Evolutionary conservation across 2,113 vertebrate genomes (phyloP), one percentile per base, ranked within the genome.

Genomic region (Neodontobutis hainanensis): DNA sequence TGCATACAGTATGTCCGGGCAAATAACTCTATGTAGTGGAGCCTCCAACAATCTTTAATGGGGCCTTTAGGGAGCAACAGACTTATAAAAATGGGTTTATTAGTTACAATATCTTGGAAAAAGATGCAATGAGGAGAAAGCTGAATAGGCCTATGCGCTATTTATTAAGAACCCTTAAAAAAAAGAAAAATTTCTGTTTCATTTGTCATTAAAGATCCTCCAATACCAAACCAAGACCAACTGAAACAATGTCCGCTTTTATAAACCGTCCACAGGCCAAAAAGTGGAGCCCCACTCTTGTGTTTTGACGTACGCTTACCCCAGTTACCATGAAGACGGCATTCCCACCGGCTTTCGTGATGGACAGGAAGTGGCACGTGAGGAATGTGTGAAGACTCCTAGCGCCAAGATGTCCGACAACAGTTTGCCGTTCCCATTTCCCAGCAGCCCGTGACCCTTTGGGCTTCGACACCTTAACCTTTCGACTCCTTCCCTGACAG

Each of bases 291-390:
- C 11, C 8, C 12, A 38, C 34, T 65, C 61, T 49, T 38, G 38
- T 86, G 78, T 87, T 83, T 86, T 83, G 83, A 83, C 49, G 55
- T 61, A 10, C 16, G 32, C 65, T 80, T 72, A 44, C 52, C 5
- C 19, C 44, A 1, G 80, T 88, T 76, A 57, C 88, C 84, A 68
- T 68, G 85, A 36, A 7, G 12, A 85, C 71, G 6, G 32, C 72
- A 78, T 77, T 85, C 73, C 80, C 77, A 51, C 9, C 11, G 48
- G 77, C 82, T 47, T 19, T 38, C 53, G 2, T 73, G 88, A 85
- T 78, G 80, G 86, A 82, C 83, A 85, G 67, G 70, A 85, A 87
- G 74, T 68, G 58, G 73, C 66, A 57, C n/a, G 53, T 14, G 49
- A 65, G 72, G 79, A 80, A 88, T 81, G 81, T 81, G 75, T 15